A percentile compares a stretch with the other conserved stretches of the same genome.
phyloP scores from a whole-genome alignment of 2,113 vertebrate species.

The Dascyllus trimaculatus region DNA sequence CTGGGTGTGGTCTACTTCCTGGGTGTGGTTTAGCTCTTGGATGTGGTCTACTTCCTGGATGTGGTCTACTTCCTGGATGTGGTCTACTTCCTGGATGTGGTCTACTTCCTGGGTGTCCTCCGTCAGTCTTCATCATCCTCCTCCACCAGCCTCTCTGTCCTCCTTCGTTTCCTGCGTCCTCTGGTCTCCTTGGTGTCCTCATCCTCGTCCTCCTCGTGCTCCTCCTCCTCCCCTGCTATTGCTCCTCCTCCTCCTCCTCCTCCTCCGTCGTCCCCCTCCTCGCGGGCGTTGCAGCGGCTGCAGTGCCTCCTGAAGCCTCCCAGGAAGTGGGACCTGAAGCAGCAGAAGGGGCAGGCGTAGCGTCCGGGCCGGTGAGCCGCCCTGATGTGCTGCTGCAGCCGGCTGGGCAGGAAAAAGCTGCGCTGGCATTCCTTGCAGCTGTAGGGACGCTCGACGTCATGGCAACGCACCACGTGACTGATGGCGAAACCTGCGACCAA shows the following conservation, averaged over 20 bases:
- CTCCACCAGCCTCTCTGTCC: neutral
- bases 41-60: too few relatives aligned
- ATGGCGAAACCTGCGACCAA: conserved; percentile 65
- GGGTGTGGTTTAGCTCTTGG: too few relatives aligned
- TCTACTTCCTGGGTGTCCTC: neutral
- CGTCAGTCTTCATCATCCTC: neutral
- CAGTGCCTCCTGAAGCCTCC: conserved; percentile 73
- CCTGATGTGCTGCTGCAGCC: conserved; percentile 69
- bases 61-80: too few relatives aligned
- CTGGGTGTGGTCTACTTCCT: too few relatives aligned
- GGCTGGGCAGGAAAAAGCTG: conserved; percentile 75
- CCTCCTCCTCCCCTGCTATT: neutral
- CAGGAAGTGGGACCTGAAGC: conserved; percentile 70
- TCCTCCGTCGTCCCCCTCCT: conserved; percentile 22
- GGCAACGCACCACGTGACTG: conserved; percentile 70
- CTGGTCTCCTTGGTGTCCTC: conserved; percentile 3
- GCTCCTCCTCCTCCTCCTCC: neutral
- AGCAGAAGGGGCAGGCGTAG: conserved; percentile 79
- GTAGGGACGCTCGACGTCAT: conserved; percentile 64
- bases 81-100: too few relatives aligned
- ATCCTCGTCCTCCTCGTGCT: neutral
- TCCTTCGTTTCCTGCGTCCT: neutral
- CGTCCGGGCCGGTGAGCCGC: conserved; percentile 65
- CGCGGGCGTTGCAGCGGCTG: conserved; percentile 71
- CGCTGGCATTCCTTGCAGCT: conserved; percentile 50